Conservation (phyloP, 2,797 vertebrate genomes). For the Triplophysa bombifrons region DNA sequence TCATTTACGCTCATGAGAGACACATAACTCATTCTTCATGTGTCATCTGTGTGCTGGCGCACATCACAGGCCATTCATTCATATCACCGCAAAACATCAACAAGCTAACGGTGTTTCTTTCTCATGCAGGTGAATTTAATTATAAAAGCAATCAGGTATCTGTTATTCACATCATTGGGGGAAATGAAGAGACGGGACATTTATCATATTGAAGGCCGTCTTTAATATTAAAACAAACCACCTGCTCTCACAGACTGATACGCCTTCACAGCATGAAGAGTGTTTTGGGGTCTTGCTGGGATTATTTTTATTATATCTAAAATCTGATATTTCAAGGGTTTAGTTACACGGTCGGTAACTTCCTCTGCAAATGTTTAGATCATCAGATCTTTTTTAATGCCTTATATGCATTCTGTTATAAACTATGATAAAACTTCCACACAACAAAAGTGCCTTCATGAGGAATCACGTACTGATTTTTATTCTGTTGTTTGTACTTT, state of each 20-base stretch:
- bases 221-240: conserved; percentile 42
- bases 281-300: too few relatives aligned
- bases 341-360: too few relatives aligned
- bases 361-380: too few relatives aligned
- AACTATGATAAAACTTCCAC: too few relatives aligned
- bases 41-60: conserved; percentile 7
- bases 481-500: conserved; percentile 41
- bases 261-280: not conserved
- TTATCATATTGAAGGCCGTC: conserved; percentile 36
- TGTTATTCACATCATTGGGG: conserved; percentile 39
- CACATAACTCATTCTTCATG: too few relatives aligned
- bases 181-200: conserved; percentile 40
- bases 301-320: too few relatives aligned
- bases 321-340: too few relatives aligned
- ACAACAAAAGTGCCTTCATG: too few relatives aligned
- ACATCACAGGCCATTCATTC: conserved; percentile 14
- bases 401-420: too few relatives aligned
- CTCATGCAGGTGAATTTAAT: conserved; percentile 43
- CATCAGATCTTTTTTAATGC: too few relatives aligned
- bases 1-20: too few relatives aligned
- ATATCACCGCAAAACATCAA: conserved; percentile 17
- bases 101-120: conserved; percentile 20
- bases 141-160: conserved; percentile 48
- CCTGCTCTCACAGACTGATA: conserved; percentile 20
- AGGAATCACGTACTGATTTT: too few relatives aligned